These are phyloP conservation scores for Temnothorax rugatulus DNA, from an alignment of 2,888 invertebrate genomes.

Conservation along the genomic window DNA sequence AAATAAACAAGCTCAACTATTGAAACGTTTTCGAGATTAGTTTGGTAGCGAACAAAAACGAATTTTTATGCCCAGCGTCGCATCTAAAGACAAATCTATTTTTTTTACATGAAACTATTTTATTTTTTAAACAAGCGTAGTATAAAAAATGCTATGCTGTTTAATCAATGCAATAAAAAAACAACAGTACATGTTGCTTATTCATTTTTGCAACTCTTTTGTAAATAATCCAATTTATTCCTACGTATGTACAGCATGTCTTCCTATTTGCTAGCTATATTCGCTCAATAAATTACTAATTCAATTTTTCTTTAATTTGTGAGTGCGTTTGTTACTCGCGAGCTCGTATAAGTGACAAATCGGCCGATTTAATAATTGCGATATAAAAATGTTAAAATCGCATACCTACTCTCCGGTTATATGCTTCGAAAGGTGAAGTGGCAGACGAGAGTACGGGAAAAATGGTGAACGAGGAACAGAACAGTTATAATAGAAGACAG, in stretches of 20 bases:
- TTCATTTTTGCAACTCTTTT: neutral
- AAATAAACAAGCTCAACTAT: conserved; percentile 9
- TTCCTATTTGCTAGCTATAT: neutral
- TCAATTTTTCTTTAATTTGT: conserved; percentile 10
- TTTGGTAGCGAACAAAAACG: neutral
- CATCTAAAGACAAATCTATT: neutral
- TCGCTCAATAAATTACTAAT: neutral
- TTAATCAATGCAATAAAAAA: neutral
- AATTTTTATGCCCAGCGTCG: neutral
- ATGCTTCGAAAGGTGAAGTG: conserved; percentile 23
- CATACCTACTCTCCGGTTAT: conserved; percentile 25
- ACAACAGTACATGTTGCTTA: neutral
- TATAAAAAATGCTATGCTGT: neutral
- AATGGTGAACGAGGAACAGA: conserved; percentile 59
- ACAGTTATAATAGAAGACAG: conserved; percentile 71
- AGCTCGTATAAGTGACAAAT: neutral
- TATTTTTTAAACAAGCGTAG: neutral
- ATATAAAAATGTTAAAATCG: conserved; percentile 48
- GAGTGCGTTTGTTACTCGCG: neutral
- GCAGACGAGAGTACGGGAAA: conserved; percentile 18
- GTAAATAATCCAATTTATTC: conserved; percentile 27
- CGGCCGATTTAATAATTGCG: conserved; percentile 22
- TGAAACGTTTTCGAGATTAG: conserved; percentile 16
- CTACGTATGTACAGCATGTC: neutral
- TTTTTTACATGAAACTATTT: neutral